phyloP scores from a whole-genome alignment of 2,113 vertebrate species.

The Patagioenas fasciata region DNA sequence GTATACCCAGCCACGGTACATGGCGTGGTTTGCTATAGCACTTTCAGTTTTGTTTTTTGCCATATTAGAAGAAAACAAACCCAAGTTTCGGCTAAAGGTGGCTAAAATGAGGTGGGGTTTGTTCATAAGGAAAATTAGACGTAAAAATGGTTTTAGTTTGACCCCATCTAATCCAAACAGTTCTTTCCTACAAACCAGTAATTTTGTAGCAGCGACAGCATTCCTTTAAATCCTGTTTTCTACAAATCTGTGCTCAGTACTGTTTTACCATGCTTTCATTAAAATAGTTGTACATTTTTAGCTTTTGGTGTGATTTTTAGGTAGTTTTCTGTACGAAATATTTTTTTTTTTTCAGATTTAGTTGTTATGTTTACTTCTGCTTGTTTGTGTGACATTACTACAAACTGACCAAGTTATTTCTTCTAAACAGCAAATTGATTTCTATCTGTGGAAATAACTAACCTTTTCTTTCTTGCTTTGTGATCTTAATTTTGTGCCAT shows the following conservation, averaged over 20 bases:
- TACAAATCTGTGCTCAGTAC: background rate
- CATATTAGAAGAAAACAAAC: background rate
- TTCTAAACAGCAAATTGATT: constrained; percentile 14
- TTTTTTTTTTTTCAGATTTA: background rate
- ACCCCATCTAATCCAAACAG: background rate
- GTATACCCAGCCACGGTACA: background rate
- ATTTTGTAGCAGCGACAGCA: background rate
- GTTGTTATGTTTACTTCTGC: background rate
- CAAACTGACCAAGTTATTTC: background rate
- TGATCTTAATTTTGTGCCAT: background rate
- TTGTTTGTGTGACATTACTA: constrained; percentile 36
- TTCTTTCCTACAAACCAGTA: background rate
- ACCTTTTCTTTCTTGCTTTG: background rate
- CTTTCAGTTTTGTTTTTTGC: background rate
- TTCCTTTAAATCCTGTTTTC: background rate
- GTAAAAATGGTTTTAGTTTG: background rate
- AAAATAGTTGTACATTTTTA: background rate
- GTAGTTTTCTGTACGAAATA: background rate
- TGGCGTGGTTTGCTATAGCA: background rate
- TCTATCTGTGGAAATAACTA: constrained; percentile 33
- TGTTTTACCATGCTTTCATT: background rate
- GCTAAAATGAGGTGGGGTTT: background rate
- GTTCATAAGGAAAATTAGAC: background rate
- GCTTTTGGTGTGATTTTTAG: background rate
- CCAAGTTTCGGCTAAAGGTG: background rate